These are phyloP conservation scores for Saturnia japonica DNA, from an alignment of 2,888 invertebrate genomes.

Conservation along the genomic window DNA sequence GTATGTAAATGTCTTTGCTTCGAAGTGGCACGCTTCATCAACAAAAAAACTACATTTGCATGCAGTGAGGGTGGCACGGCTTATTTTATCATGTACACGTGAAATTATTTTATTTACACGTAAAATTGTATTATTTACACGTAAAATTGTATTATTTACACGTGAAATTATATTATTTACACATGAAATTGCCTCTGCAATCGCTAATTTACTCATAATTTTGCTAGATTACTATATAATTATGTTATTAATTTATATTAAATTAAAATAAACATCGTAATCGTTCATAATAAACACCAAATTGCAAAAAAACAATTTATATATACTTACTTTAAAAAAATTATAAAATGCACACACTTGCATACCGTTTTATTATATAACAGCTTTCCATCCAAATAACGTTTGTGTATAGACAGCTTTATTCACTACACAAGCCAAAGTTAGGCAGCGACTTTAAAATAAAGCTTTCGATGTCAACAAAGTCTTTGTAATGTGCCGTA, in stretches of 20 bases:
- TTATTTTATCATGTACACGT: slow-evolving; percentile 42
- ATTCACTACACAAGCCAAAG: not conserved
- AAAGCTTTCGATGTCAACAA: not conserved
- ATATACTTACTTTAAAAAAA: no score
- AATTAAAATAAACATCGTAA: not conserved
- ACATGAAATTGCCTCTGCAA: slow-evolving; percentile 6
- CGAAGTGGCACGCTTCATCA: slow-evolving; percentile 73
- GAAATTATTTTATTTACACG: no score
- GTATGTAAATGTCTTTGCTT: slow-evolving; percentile 69
- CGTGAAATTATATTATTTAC: no score
- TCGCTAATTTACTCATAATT: slow-evolving; percentile 1
- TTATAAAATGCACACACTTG: not conserved
- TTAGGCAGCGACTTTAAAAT: not conserved
- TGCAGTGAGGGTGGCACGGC: slow-evolving; percentile 73
- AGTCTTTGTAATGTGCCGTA: not conserved
- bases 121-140: slow-evolving; percentile 32
- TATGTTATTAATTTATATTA: not conserved
- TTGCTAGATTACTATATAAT: not conserved
- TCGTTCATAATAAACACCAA: not conserved
- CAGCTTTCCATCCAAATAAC: not conserved
- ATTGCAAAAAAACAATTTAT: not conserved
- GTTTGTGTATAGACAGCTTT: not conserved
- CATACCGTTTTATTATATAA: not conserved
- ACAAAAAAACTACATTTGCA: slow-evolving; percentile 52
- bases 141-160: slow-evolving; percentile 29